Evolutionary conservation across 1,140 invertebrate genomes (phyloP), one percentile per base, ranked within the genome.

Genomic region (Brachionus calyciflorus): DNA sequence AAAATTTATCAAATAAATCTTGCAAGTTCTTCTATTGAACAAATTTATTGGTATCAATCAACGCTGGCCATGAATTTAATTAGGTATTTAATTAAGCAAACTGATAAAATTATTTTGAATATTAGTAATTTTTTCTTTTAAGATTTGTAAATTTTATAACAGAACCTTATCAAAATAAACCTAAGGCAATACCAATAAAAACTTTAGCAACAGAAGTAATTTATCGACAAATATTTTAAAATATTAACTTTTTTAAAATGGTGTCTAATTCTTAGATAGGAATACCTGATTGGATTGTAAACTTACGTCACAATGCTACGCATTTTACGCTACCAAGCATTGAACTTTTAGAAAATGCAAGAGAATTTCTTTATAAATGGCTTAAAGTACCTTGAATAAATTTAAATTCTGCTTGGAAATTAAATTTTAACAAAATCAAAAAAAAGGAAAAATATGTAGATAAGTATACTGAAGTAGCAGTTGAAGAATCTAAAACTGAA

Each of bases 71-170:
- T 73, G 69, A 73, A 51, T 40, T 51, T 73, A 26, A 46, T 73
- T 17, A 70, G 65, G 65, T 51, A 21, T 6, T 1, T 5, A 26
- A 37, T 26, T 51, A 26, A 51, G 12, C 12, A 1, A 51, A 68
- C 6, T 7, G 0, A 4, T 28, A 17, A 17, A 46, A 70, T 49
- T 17, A 17, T 26, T 17, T 3, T 26, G 26, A 10, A 46, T 17
- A 14, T 21, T 41, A 26, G 40, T 26, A 28, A 24, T 33, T 14
- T 10, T 49, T n/a, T 70, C 21, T 30, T 19, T 49, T 28, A 14
- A 49, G 69, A 73, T 73, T 73, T 73, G 69, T 73, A 37, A 73
- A 73, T 41, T 73, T 73, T 41, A 73, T 73, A 2, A 73, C 69
- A 3, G 69, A 73, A 55, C 48, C 48, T 12, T 73, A 73, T n/a